These are phyloP conservation scores for Serrognathus titanus DNA, from an alignment of 2,888 invertebrate species.

Conservation along the genomic window DNA sequence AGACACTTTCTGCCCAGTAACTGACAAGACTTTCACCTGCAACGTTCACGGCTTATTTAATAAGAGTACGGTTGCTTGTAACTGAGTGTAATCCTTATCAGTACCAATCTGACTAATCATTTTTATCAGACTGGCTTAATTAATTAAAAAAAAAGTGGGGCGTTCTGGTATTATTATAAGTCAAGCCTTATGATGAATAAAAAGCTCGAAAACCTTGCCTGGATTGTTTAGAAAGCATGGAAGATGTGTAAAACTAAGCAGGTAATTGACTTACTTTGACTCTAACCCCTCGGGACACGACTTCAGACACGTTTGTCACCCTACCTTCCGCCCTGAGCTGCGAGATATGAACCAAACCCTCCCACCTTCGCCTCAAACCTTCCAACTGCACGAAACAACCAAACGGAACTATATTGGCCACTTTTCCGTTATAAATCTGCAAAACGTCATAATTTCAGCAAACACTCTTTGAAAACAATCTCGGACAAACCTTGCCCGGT, in stretches of 20 bases:
- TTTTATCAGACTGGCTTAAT: too few species aligned
- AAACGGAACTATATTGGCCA: conserved; percentile 95
- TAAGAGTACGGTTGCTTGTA: too few species aligned
- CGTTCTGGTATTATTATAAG: too few species aligned
- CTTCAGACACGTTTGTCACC: conserved; percentile 91
- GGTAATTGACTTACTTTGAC: conserved; percentile 63
- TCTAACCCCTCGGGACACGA: conserved; percentile 83
- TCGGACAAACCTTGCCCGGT: conserved; percentile 60
- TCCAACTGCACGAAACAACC: conserved; percentile 97
- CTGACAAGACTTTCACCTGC: conserved; percentile 80
- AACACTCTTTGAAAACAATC: neutral
- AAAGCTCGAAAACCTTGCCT: too few species aligned
- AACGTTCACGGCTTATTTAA: conserved; percentile 12
- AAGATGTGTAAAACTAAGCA: too few species aligned
- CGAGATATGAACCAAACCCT: conserved; percentile 97
- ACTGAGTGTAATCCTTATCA: neutral
- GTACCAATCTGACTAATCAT: neutral
- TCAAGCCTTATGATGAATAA: too few species aligned
- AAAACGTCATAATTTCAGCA: conserved; percentile 26
- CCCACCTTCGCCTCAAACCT: conserved; percentile 84
- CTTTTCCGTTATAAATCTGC: conserved; percentile 87
- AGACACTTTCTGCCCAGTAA: conserved; percentile 93
- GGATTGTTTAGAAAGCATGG: too few species aligned
- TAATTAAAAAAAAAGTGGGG: too few species aligned
- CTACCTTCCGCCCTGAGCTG: conserved; percentile 89